Percentiles rank a stretch among this genome's conserved stretches.
Conservation (phyloP, 2,113 vertebrate species). For the Phalacrocorax pelagicus region DNA sequence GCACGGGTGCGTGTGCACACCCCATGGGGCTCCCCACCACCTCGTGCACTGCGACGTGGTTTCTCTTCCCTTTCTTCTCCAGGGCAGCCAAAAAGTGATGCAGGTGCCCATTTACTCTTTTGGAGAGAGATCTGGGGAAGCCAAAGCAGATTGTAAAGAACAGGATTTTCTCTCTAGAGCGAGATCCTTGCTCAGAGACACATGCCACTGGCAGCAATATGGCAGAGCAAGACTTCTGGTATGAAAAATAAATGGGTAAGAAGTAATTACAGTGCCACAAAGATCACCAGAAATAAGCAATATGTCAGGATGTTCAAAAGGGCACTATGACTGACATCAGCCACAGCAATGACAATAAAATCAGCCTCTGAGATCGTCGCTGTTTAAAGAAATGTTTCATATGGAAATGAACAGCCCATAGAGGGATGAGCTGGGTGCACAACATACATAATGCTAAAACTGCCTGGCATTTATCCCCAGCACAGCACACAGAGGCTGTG, state of each 20-base stretch:
- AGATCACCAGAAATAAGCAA: background rate
- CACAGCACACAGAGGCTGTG: background rate
- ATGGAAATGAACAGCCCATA: constrained; percentile 30
- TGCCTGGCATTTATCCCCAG: background rate
- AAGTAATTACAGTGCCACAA: background rate
- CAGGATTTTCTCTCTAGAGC: background rate
- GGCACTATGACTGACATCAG: background rate
- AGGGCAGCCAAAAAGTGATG: background rate
- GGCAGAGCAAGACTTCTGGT: background rate
- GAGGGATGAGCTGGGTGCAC: background rate
- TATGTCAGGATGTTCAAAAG: constrained; percentile 4
- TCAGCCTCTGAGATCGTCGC: background rate
- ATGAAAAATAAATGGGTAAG: background rate
- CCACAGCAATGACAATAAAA: constrained; percentile 29
- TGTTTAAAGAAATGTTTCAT: constrained; percentile 48
- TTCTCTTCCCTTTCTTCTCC: background rate
- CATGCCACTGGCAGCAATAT: fast-evolving
- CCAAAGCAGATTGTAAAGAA: background rate
- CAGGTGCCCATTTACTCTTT: background rate
- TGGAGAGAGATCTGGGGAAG: background rate
- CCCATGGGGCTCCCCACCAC: background rate
- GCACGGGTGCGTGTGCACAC: fast-evolving
- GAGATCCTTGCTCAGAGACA: background rate
- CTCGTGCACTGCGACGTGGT: fast-evolving
- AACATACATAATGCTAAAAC: background rate